These are phyloP conservation scores for Cichladusa arquata DNA, from an alignment of 2,113 vertebrate species.

Conservation along the genomic window DNA sequence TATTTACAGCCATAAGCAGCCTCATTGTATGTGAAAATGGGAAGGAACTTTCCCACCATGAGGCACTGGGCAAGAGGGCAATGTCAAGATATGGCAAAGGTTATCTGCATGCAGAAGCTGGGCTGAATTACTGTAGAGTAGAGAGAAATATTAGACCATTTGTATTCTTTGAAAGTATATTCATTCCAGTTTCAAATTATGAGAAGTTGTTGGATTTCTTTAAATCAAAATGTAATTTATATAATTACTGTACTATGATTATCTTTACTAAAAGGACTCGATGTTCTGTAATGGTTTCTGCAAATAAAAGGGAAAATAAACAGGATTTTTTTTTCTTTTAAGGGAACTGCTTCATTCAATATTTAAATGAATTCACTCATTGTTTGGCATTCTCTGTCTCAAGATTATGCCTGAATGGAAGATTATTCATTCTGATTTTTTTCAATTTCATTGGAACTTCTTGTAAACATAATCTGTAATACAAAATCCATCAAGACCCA, in stretches of 20 bases:
- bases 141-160: constrained; percentile 10
- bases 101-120: background rate
- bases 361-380: constrained; percentile 31
- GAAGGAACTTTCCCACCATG: background rate
- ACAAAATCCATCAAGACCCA: background rate
- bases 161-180: constrained; percentile 32
- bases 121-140: background rate
- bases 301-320: constrained; percentile 44
- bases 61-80: background rate
- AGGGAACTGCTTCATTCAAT: background rate
- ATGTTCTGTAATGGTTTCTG: constrained; percentile 55
- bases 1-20: constrained; percentile 17
- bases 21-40: background rate
- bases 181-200: constrained; percentile 48
- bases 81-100: accelerated
- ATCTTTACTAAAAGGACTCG: constrained; percentile 56
- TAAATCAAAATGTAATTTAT: constrained; percentile 64
- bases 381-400: constrained; percentile 11
- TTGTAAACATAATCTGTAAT: constrained; percentile 45
- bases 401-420: constrained; percentile 36
- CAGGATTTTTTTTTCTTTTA: background rate
- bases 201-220: constrained; percentile 40
- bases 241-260: constrained; percentile 65
- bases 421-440: constrained; percentile 18
- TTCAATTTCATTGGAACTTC: constrained; percentile 20